phyloP scores from a whole-genome alignment of 2,113 vertebrate genomes.

The Ancistrus triradiatus region DNA sequence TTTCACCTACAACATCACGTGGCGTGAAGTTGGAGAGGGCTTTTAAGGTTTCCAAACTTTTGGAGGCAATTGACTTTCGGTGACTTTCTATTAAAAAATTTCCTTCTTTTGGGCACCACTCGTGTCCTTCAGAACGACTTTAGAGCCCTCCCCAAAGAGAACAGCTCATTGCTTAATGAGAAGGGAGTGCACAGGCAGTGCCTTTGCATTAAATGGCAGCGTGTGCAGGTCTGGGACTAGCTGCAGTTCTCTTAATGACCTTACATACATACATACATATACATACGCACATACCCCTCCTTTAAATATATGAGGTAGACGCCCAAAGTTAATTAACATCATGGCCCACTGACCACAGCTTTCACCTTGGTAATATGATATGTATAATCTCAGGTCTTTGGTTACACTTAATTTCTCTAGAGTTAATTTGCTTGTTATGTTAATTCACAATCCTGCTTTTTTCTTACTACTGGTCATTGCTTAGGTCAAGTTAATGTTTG shows the following conservation, averaged over 20 bases:
- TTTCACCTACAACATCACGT: slow-evolving; percentile 5
- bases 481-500: no score
- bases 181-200: slow-evolving; percentile 41
- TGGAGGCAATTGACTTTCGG: slow-evolving; percentile 44
- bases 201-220: slow-evolving; percentile 48
- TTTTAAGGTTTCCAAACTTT: slow-evolving; percentile 7
- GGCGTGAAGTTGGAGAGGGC: slow-evolving; percentile 1
- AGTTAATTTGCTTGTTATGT: no score
- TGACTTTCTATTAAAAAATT: slow-evolving; percentile 50
- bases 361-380: slow-evolving; percentile 40
- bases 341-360: slow-evolving; percentile 27
- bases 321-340: slow-evolving; percentile 44
- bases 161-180: slow-evolving; percentile 52
- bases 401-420: slow-evolving; percentile 17
- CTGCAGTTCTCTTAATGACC: slow-evolving; percentile 62
- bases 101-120: slow-evolving; percentile 25
- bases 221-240: slow-evolving; percentile 50
- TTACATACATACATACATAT: slow-evolving; percentile 28
- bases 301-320: no score
- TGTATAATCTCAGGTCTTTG: slow-evolving; percentile 19
- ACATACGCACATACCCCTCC: slow-evolving; percentile 4
- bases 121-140: slow-evolving; percentile 54
- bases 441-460: no score
- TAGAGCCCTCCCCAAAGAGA: slow-evolving; percentile 58
- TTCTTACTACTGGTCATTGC: no score